phyloP scores from a whole-genome alignment of 2,888 invertebrate genomes.

The Drosophila quinaria region DNA sequence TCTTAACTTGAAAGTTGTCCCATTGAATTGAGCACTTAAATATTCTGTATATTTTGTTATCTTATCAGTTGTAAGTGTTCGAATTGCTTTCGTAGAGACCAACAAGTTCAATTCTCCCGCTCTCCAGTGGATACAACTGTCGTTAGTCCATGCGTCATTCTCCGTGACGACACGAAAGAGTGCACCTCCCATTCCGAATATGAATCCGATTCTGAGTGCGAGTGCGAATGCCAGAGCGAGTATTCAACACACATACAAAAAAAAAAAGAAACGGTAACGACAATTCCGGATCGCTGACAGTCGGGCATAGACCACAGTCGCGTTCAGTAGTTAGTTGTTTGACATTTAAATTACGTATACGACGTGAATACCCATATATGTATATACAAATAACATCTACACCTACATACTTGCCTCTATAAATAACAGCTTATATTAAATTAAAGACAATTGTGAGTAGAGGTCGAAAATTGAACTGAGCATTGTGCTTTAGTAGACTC shows the following conservation, averaged over 20 bases:
- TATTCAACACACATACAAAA: slow-evolving; percentile 31
- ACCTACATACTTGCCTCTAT: slow-evolving; percentile 8
- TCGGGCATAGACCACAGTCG: slow-evolving; percentile 68
- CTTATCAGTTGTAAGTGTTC: slow-evolving; percentile 44
- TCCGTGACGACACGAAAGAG: slow-evolving; percentile 63
- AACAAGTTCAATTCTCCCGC: slow-evolving; percentile 18
- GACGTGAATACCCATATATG: slow-evolving; percentile 31
- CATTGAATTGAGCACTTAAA: slow-evolving; percentile 4
- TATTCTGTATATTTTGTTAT: slow-evolving; percentile 16
- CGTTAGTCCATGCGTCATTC: slow-evolving; percentile 68
- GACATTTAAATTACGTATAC: slow-evolving; percentile 57
- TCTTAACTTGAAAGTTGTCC: neutral
- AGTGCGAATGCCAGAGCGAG: slow-evolving; percentile 17
- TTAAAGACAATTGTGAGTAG: slow-evolving; percentile 77
- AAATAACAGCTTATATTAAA: slow-evolving; percentile 65
- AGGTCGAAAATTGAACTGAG: slow-evolving; percentile 54
- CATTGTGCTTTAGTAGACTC: neutral
- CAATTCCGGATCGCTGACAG: slow-evolving; percentile 54
- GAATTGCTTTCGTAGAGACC: slow-evolving; percentile 22
- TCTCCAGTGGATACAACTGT: slow-evolving; percentile 30
- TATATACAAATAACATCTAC: slow-evolving; percentile 26
- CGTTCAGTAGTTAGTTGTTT: slow-evolving; percentile 55
- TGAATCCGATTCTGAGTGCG: slow-evolving; percentile 11
- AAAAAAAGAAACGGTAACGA: slow-evolving; percentile 34
- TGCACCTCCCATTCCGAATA: slow-evolving; percentile 16